Evolutionary conservation across 2,888 invertebrate species (phyloP).

Genomic region (Gryllus longicercus): DNA sequence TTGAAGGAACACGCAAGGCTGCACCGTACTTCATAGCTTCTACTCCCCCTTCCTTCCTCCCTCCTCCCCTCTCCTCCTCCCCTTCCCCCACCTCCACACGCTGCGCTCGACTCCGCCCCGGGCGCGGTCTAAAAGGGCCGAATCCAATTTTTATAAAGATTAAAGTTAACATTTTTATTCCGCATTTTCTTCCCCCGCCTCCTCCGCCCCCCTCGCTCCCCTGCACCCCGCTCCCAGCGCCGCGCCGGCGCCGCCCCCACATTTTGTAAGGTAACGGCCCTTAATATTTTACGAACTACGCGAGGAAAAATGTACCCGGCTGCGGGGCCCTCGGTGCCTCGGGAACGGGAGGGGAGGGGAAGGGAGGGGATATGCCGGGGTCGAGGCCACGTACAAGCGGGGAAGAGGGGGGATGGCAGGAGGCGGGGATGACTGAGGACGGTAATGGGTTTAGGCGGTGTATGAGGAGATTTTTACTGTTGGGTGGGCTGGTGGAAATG

Average conservation of each 20-base stretch:
- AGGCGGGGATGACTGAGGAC: too few species aligned
- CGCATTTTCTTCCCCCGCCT: not conserved
- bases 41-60: not conserved
- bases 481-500: too few species aligned
- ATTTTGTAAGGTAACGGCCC: not conserved
- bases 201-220: not conserved
- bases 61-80: too few species aligned
- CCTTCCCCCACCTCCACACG: too few species aligned
- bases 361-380: not conserved
- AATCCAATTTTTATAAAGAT: slow-evolving; percentile 38
- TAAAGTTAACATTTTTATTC: slow-evolving; percentile 31
- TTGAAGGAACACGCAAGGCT: too few species aligned
- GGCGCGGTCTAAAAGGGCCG: slow-evolving; percentile 25
- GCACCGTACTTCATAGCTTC: too few species aligned
- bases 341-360: not conserved
- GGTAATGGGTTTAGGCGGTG: too few species aligned
- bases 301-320: slow-evolving; percentile 10
- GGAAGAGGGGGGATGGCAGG: too few species aligned
- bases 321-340: not conserved
- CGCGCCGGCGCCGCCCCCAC: not conserved
- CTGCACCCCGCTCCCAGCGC: not conserved
- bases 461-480: too few species aligned
- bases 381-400: too few species aligned
- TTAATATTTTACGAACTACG: not conserved
- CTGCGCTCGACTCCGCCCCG: too few species aligned